Evolutionary conservation across 2,797 vertebrate species (phyloP).

Genomic region (Morelia viridis): DNA sequence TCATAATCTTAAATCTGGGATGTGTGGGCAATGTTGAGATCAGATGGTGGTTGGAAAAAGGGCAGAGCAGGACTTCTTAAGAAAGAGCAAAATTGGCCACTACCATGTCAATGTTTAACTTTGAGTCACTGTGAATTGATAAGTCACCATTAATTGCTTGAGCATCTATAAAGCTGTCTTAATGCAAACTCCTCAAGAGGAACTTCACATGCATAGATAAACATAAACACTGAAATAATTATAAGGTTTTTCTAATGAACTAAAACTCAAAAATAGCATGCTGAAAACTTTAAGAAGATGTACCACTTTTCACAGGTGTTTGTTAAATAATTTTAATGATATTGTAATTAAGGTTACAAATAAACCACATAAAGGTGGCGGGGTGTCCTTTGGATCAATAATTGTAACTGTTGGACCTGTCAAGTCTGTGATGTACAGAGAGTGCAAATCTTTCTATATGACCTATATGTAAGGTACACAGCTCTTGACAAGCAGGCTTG

Average conservation of each 20-base stretch:
- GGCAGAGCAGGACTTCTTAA: constrained; percentile 70
- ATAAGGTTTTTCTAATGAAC: background rate
- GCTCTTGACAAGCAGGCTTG: constrained; percentile 44
- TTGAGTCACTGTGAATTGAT: constrained; percentile 77
- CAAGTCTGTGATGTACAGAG: constrained; percentile 55
- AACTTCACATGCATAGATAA: constrained; percentile 1
- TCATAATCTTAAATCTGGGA: background rate
- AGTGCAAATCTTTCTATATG: constrained; percentile 56
- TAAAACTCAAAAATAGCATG: background rate
- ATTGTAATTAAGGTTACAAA: background rate
- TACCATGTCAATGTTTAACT: constrained; percentile 87
- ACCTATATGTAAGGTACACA: constrained; percentile 48
- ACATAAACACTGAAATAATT: background rate
- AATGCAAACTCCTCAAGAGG: constrained; percentile 43
- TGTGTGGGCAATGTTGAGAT: constrained; percentile 59
- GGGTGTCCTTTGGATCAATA: background rate
- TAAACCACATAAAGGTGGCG: constrained; percentile 1
- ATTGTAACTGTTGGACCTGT: constrained; percentile 19
- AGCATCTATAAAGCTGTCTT: constrained; percentile 53
- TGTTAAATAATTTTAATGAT: background rate
- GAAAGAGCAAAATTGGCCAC: constrained; percentile 76
- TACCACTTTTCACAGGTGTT: background rate
- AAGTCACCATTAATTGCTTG: constrained; percentile 51
- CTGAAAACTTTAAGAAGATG: background rate
- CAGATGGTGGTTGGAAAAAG: constrained; percentile 60